Evolutionary conservation across 1,140 invertebrate genomes (phyloP).

Genomic region (Listronotus oregonensis): DNA sequence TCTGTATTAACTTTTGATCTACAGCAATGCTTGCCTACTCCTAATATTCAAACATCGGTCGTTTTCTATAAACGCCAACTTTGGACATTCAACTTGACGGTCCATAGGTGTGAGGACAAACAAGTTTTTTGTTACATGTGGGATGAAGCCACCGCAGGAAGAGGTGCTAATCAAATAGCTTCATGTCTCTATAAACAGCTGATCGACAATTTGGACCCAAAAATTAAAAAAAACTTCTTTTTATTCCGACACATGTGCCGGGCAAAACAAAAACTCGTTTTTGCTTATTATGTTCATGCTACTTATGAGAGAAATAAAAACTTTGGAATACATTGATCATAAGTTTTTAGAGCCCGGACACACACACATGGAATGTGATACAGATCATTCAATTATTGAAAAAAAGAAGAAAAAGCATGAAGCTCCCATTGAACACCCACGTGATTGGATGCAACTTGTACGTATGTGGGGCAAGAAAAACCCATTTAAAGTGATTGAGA

Average conservation of each 20-base stretch:
- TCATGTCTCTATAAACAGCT: slow-evolving; percentile 34
- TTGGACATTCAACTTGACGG: slow-evolving; percentile 54
- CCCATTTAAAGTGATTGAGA: no score
- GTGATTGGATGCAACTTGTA: no score
- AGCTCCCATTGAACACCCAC: no score
- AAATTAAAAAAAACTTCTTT: slow-evolving; percentile 46
- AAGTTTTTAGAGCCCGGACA: no score
- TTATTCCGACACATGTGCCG: slow-evolving; percentile 51
- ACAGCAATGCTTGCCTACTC: slow-evolving; percentile 53
- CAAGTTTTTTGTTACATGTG: no score
- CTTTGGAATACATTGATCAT: no score
- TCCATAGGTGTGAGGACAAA: slow-evolving; percentile 41
- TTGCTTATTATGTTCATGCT: slow-evolving; percentile 1
- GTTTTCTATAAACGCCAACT: slow-evolving; percentile 53
- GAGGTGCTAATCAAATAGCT: slow-evolving; percentile 12
- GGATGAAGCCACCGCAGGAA: not conserved
- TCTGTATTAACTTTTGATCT: slow-evolving; percentile 47
- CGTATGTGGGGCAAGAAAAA: no score
- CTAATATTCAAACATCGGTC: slow-evolving; percentile 43
- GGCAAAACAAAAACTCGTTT: slow-evolving; percentile 52
- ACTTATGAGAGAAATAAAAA: no score
- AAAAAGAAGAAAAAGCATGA: no score
- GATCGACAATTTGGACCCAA: slow-evolving; percentile 31
- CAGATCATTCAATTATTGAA: no score
- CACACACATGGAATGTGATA: no score